Percentiles rank a stretch among this genome's conserved stretches.
Conservation (phyloP, 2,888 invertebrate species). For the Phrixothrix hirtus region DNA sequence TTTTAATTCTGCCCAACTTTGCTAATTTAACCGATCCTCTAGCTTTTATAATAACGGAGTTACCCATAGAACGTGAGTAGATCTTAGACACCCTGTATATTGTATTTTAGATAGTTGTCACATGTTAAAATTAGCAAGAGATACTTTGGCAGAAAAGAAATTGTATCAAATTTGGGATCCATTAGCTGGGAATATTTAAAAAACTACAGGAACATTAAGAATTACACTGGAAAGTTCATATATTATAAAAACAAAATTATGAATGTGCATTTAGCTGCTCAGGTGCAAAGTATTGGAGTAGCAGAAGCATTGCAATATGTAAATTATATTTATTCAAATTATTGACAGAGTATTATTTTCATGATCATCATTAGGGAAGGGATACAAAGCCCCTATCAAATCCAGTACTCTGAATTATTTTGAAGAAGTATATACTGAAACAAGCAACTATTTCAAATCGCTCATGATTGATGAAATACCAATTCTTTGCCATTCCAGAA, state of each 20-base stretch:
- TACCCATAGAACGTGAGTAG: no score
- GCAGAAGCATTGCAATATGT: conserved; percentile 36
- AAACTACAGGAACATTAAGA: no score
- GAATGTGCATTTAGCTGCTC: conserved; percentile 38
- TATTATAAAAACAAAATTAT: conserved; percentile 20
- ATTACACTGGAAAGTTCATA: conserved; percentile 13
- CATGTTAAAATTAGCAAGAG: no score
- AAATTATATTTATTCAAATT: conserved; percentile 30
- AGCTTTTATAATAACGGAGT: no score
- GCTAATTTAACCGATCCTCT: no score
- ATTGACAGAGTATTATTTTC: conserved; percentile 34
- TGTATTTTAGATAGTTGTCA: no score
- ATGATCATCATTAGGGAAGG: conserved; percentile 33
- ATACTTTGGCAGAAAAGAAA: no score
- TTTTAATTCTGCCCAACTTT: no score
- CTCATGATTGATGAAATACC: conserved; percentile 16
- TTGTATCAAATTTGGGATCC: no score
- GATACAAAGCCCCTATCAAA: conserved; percentile 36
- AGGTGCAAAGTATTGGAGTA: conserved; percentile 37
- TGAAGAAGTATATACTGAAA: conserved; percentile 12
- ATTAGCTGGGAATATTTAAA: no score
- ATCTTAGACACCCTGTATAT: no score
- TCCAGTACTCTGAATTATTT: conserved; percentile 26
- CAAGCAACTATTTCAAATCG: conserved; percentile 14
- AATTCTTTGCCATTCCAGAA: conserved; percentile 19